These are phyloP conservation scores for Huso huso DNA, from an alignment of 2,797 vertebrate genomes.

Conservation along the genomic window DNA sequence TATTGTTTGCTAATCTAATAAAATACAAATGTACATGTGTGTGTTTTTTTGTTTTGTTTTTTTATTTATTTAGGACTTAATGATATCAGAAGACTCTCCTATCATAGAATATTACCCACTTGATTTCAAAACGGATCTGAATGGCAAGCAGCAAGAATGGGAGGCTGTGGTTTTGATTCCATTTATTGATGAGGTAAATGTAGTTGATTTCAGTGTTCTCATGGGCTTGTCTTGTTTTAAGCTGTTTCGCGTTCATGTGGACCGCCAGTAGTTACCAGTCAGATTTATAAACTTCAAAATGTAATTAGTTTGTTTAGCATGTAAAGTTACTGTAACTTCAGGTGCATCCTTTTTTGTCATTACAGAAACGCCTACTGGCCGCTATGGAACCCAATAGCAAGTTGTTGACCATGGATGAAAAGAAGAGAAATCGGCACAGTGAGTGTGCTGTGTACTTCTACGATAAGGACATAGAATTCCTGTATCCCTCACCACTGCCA, in stretches of 20 bases:
- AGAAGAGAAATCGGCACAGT: conserved; percentile 78
- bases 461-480: conserved; percentile 61
- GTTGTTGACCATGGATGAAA: conserved; percentile 70
- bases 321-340: too few species aligned
- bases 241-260: too few species aligned
- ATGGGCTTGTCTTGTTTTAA: too few species aligned
- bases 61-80: conserved; percentile 69
- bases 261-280: too few species aligned
- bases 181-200: conserved; percentile 87
- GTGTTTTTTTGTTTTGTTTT: too few species aligned
- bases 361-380: conserved; percentile 75
- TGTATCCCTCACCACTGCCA: conserved; percentile 66
- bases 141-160: conserved; percentile 98
- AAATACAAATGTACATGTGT: too few species aligned
- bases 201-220: neutral
- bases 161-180: conserved; percentile 97
- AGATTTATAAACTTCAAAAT: too few species aligned
- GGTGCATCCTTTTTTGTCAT: too few species aligned
- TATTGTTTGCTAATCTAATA: too few species aligned
- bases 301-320: too few species aligned
- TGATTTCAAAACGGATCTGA: conserved; percentile 95
- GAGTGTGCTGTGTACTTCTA: conserved; percentile 75
- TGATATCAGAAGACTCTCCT: conserved; percentile 79
- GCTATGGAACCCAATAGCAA: conserved; percentile 81
- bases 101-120: conserved; percentile 91